Evolutionary conservation across 2,888 invertebrate species (phyloP).

Genomic region (Cephonodes hylas): DNA sequence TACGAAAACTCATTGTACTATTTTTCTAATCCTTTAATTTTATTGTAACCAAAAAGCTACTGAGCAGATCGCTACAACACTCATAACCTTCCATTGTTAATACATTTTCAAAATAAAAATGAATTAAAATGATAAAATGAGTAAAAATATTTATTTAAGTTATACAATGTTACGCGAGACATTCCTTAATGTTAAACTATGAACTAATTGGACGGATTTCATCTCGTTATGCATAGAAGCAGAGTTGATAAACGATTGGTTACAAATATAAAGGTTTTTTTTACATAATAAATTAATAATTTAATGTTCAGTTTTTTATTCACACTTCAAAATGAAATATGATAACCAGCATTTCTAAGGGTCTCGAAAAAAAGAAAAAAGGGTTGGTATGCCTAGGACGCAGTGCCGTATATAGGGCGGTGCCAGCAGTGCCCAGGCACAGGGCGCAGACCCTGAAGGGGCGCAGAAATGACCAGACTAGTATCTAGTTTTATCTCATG

Average conservation of each 20-base stretch:
- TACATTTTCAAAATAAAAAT: no score
- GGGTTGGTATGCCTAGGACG: no score
- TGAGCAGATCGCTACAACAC: background rate
- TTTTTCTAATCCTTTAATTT: background rate
- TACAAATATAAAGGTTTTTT: background rate
- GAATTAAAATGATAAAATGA: background rate
- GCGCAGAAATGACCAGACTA: no score
- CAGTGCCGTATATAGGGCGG: no score
- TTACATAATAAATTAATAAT: background rate
- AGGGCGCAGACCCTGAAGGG: no score
- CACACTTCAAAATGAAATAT: no score
- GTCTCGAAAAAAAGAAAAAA: no score
- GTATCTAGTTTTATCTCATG: no score
- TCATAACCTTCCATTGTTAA: no score
- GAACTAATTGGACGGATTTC: background rate
- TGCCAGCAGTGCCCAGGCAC: no score
- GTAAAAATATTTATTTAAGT: background rate
- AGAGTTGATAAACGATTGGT: background rate
- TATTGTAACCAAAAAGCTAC: background rate
- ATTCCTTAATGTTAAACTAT: background rate
- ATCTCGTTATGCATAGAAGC: background rate
- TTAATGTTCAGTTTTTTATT: background rate
- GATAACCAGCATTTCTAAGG: no score
- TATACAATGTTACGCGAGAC: conserved; percentile 12
- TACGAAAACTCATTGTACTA: background rate